Evolutionary conservation across 2,797 vertebrate species (phyloP), one percentile per base, ranked within the genome.

Genomic region (Gambelia wislizenii): DNA sequence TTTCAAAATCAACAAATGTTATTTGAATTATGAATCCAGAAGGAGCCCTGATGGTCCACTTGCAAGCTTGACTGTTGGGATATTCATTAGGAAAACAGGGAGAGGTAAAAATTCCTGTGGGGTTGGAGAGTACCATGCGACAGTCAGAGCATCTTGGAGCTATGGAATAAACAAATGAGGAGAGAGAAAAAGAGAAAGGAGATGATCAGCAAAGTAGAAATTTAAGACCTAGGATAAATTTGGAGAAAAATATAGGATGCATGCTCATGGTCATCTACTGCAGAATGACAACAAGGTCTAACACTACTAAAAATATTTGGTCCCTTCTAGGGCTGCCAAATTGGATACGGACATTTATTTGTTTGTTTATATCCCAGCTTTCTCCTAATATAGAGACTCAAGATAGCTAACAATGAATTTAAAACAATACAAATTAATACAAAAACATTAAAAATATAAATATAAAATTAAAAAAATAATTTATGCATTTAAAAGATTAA

Each of bases 71-170:
- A 36, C 97, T 98, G 83, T 98, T 98, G 54, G 98, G 98, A 95
- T 99, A 99, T 93, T 98, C 96, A 10, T 92, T 96, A 22, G 99
- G 99, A 95, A 98, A 99, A 95, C 99, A 99, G 0, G 99, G 99
- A 39, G 99, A 99, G 16, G 97, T 97, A 95, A 99, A 98, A 69
- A 93, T 92, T 90, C 99, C 99, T 61, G 97, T 97, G 25, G 98
- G 93, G 86, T 94, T 97, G 67, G 96, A 97, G 56, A 99, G 95
- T 77, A 97, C 91, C 30, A 96, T 89, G 92, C 97, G 97, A 96
- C 98, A 99, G 96, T 96, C 96, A 10, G 97, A 96, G 93, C 97
- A 99, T 96, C 97, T 97, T n/a, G 96, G 91, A 87, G 91, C 99
- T 98, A 98, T 93, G 91, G 93, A 91, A 89, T 79, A 91, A 87